Evolutionary conservation across 2,113 vertebrate species (phyloP).

Genomic region (Stomatorhinus ivindoensis): DNA sequence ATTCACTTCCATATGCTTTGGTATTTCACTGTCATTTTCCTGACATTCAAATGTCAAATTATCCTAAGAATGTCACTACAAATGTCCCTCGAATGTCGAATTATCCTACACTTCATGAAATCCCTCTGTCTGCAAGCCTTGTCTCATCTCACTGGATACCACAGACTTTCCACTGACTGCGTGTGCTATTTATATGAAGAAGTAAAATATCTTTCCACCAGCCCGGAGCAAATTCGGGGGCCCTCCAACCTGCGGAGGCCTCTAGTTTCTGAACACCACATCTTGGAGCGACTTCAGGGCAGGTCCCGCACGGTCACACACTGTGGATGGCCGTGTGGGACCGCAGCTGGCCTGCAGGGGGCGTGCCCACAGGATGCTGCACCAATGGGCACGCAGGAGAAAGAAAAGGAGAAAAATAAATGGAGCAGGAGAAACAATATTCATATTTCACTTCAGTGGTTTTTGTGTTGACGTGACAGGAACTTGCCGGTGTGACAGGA

Average conservation of each 20-base stretch:
- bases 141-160: not conserved
- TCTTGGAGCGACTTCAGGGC: not conserved
- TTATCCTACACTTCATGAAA: not conserved
- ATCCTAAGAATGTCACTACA: not conserved
- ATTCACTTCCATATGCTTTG: not conserved
- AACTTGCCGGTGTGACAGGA: not conserved
- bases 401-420: slow-evolving; percentile 25
- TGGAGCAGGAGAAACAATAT: slow-evolving; percentile 5
- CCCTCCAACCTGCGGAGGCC: not conserved
- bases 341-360: slow-evolving; percentile 34
- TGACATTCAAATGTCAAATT: not conserved
- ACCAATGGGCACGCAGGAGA: not conserved
- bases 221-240: not conserved
- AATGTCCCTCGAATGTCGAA: not conserved
- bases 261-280: not conserved
- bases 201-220: not conserved
- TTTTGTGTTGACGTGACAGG: not conserved
- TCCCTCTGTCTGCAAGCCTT: not conserved
- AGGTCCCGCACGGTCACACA: not conserved
- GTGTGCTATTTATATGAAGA: not conserved
- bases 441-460: not conserved
- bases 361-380: slow-evolving; percentile 2
- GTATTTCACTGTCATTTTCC: not conserved
- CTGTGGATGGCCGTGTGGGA: slow-evolving; percentile 30
- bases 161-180: not conserved